phyloP scores from a whole-genome alignment of 2,113 vertebrate genomes.

The Notechis scutatus region DNA sequence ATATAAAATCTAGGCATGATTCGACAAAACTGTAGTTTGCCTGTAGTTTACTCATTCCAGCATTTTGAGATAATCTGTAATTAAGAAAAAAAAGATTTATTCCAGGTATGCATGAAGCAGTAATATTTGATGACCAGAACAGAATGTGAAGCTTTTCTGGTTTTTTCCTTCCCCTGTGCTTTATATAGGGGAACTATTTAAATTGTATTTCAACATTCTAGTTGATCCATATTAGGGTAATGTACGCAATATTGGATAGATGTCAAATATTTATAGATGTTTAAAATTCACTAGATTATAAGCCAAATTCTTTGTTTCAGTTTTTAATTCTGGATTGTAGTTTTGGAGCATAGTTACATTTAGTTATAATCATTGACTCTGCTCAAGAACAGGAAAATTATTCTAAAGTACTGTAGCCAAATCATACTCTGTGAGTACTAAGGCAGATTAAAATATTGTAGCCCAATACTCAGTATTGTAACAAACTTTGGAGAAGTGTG shows the following conservation, averaged over 20 bases:
- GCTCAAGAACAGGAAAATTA: neutral
- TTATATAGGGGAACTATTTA: neutral
- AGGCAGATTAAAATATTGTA: neutral
- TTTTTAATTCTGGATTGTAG: neutral
- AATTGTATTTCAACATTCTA: neutral
- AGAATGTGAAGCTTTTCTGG: neutral
- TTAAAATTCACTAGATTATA: neutral
- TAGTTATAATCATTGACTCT: neutral
- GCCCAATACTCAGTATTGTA: neutral
- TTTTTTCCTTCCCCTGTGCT: neutral
- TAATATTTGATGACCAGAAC: neutral
- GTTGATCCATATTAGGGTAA: neutral
- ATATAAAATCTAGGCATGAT: neutral
- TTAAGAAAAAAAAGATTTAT: neutral
- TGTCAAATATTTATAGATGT: neutral
- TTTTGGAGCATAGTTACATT: neutral
- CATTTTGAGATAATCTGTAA: neutral
- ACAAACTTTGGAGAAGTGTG: neutral
- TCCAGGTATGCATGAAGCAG: neutral
- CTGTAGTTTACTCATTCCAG: neutral
- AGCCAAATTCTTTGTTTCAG: neutral
- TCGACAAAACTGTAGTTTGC: neutral
- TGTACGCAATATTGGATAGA: neutral
- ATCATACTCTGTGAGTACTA: neutral
- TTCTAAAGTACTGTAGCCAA: neutral